Percentiles rank a stretch among this genome's conserved stretches.
These are phyloP conservation scores for Suncus etruscus DNA, from an alignment of 2,113 vertebrate species.

Conservation along the genomic window DNA sequence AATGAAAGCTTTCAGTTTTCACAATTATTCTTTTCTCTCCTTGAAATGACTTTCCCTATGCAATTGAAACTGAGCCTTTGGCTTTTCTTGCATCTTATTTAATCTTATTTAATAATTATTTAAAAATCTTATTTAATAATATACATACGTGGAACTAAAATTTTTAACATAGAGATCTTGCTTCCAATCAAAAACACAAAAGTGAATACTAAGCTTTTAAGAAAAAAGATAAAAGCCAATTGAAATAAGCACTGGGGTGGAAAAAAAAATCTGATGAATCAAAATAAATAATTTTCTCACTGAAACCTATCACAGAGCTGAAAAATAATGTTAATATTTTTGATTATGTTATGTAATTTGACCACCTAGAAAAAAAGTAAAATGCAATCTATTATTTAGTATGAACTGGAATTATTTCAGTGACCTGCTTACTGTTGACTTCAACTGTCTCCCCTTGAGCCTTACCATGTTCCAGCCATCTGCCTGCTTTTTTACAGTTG, in stretches of 20 bases:
- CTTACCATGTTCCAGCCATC: background rate
- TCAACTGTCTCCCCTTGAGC: background rate
- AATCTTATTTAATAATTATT: no score
- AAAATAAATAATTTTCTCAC: slow-evolving; percentile 16
- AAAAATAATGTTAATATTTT: background rate
- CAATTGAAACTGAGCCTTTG: background rate
- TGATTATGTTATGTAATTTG: background rate
- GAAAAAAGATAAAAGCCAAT: background rate
- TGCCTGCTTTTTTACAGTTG: slow-evolving; percentile 52
- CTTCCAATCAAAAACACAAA: slow-evolving; percentile 45
- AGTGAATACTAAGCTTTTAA: background rate
- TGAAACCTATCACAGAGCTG: slow-evolving; percentile 1
- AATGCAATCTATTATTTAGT: background rate
- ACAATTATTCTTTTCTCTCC: slow-evolving; percentile 7
- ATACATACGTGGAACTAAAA: no score
- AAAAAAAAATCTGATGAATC: background rate
- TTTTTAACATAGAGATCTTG: background rate
- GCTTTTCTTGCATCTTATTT: background rate
- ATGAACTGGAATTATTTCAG: background rate
- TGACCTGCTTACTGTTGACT: background rate
- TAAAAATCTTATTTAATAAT: no score
- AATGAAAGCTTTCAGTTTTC: slow-evolving; percentile 60
- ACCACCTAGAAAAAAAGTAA: background rate
- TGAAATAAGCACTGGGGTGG: background rate
- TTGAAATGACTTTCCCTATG: background rate